A percentile compares a stretch with the other conserved stretches of the same genome.
phyloP scores from a whole-genome alignment of 64 coral and sea anemone species.

The Dendrophyllia cribrosa region DNA sequence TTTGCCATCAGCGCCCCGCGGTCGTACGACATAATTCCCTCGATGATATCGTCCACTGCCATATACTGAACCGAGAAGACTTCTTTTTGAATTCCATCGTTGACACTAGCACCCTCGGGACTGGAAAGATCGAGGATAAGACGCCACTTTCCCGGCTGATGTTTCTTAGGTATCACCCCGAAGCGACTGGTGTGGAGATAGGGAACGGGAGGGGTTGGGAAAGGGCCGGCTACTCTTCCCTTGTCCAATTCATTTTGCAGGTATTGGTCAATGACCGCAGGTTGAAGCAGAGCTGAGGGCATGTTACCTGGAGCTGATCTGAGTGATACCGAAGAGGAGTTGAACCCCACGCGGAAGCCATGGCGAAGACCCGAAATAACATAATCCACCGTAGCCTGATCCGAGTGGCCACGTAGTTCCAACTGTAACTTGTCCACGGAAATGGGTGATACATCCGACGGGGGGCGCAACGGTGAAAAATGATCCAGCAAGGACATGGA shows the following conservation, averaged over 20 bases:
- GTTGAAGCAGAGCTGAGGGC: background rate
- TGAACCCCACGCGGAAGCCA: slow-evolving; percentile 13
- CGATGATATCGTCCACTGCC: slow-evolving; percentile 24
- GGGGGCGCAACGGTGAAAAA: no score
- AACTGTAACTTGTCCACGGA: background rate
- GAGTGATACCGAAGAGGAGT: background rate
- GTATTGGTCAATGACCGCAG: slow-evolving; percentile 9
- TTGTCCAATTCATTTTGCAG: background rate
- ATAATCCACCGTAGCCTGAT: background rate
- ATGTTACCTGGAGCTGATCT: background rate
- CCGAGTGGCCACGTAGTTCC: background rate
- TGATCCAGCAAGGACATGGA: no score
- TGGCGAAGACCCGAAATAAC: background rate
- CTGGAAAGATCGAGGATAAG: slow-evolving; percentile 45
- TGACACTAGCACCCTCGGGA: slow-evolving; percentile 30
- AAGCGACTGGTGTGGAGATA: background rate
- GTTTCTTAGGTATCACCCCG: background rate
- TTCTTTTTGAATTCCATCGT: slow-evolving; percentile 12
- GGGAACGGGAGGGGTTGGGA: background rate
- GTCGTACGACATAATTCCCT: background rate
- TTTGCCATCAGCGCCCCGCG: slow-evolving; percentile 50
- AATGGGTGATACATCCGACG: background rate
- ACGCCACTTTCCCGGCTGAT: slow-evolving; percentile 44
- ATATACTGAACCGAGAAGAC: slow-evolving; percentile 14
- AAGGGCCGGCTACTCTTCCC: background rate